A percentile compares a stretch with the other conserved stretches of the same genome.
Evolutionary conservation across 1,140 invertebrate genomes (phyloP).

Genomic region (Anastatus disparis): DNA sequence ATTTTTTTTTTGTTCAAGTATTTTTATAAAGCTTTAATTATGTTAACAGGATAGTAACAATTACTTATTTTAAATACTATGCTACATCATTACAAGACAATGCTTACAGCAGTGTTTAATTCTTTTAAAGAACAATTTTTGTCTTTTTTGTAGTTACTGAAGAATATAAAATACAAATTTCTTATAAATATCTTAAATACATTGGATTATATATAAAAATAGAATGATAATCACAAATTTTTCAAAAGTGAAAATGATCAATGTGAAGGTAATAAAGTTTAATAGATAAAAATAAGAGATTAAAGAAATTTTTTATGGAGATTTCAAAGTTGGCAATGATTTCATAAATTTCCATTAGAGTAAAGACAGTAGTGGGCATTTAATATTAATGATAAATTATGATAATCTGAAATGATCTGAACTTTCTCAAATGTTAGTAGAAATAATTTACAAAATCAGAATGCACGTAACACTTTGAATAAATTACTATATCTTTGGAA

Average conservation of each 20-base stretch:
- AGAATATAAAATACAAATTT: constrained; percentile 35
- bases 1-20: neutral
- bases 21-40: constrained; percentile 20
- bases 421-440: no score
- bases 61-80: constrained; percentile 14
- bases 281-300: neutral
- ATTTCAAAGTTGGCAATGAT: neutral
- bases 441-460: no score
- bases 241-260: neutral
- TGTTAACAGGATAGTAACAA: constrained; percentile 28
- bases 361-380: constrained; percentile 2
- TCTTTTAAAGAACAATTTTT: constrained; percentile 12
- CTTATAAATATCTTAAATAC: constrained; percentile 22
- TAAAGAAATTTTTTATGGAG: constrained; percentile 14
- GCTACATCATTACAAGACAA: constrained; percentile 21
- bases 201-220: neutral
- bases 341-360: neutral
- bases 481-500: no score
- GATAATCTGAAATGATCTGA: no score
- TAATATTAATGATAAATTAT: no score
- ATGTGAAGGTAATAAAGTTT: neutral
- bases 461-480: no score
- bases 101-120: constrained; percentile 13
- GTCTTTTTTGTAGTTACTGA: neutral
- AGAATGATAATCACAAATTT: neutral